phyloP scores from a whole-genome alignment of 2,888 invertebrate species.

The Sinopyrophorus schimmeli region DNA sequence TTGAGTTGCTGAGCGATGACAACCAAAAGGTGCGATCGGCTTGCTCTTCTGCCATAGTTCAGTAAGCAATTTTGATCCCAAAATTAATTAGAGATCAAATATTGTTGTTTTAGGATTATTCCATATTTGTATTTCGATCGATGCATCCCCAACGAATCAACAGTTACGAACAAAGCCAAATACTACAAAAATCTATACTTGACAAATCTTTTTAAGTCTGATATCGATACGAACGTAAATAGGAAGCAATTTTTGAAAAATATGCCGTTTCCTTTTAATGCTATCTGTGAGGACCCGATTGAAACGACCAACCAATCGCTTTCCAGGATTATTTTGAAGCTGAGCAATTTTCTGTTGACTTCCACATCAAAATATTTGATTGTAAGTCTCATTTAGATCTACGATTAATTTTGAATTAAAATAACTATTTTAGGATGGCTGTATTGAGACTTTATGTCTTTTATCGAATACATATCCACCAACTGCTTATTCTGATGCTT shows the following conservation, averaged over 20 bases:
- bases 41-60: constrained; percentile 67
- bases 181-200: constrained; percentile 51
- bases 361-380: constrained; percentile 69
- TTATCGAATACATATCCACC: constrained; percentile 70
- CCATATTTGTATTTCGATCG: constrained; percentile 55
- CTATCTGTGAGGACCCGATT: constrained; percentile 44
- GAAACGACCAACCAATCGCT: constrained; percentile 58
- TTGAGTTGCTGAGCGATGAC: constrained; percentile 70
- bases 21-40: constrained; percentile 78
- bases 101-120: constrained; percentile 56
- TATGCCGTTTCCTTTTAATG: constrained; percentile 58
- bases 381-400: constrained; percentile 57
- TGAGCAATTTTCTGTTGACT: constrained; percentile 61
- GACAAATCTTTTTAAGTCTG: constrained; percentile 36
- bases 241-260: constrained; percentile 57
- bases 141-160: constrained; percentile 58
- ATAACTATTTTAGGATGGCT: constrained; percentile 64
- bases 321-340: constrained; percentile 60
- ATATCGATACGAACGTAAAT: constrained; percentile 43
- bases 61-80: too few species aligned
- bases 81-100: too few species aligned
- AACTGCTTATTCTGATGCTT: constrained; percentile 67
- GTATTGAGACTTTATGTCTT: constrained; percentile 68
- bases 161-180: constrained; percentile 59
- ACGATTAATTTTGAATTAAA: constrained; percentile 21